These are phyloP conservation scores for Arion vulgaris DNA, from an alignment of 1,140 invertebrate species.

Conservation along the genomic window DNA sequence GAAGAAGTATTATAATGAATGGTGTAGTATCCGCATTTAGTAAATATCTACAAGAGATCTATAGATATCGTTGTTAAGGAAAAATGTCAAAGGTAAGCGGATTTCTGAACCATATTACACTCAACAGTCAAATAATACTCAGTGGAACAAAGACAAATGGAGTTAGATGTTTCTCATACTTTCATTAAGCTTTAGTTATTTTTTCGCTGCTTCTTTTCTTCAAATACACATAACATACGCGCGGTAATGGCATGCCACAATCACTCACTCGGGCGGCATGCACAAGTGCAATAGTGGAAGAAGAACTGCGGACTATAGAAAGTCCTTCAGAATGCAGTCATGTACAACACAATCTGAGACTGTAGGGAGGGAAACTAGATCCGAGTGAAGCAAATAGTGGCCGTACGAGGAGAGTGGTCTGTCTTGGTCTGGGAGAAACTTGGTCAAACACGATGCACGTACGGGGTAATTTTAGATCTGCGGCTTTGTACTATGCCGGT, in stretches of 20 bases:
- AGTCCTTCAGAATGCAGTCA: not conserved
- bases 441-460: slow-evolving; percentile 4
- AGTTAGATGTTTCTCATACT: no score
- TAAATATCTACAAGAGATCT: no score
- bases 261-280: not conserved
- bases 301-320: not conserved
- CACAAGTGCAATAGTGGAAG: not conserved
- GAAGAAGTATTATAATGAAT: no score
- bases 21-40: no score
- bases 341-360: slow-evolving; percentile 1
- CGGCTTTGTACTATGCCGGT: not conserved
- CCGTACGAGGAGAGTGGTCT: slow-evolving; percentile 4
- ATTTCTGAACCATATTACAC: no score
- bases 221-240: not conserved
- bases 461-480: not conserved
- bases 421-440: not conserved
- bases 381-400: not conserved
- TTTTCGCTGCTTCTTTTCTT: not conserved
- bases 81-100: no score
- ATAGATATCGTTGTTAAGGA: no score
- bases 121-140: no score
- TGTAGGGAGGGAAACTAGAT: not conserved
- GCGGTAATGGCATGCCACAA: not conserved
- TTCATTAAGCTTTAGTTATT: no score
- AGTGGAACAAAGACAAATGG: no score